These are phyloP conservation scores for Artibeus lituratus DNA, from an alignment of 2,797 vertebrate species.

Conservation along the genomic window DNA sequence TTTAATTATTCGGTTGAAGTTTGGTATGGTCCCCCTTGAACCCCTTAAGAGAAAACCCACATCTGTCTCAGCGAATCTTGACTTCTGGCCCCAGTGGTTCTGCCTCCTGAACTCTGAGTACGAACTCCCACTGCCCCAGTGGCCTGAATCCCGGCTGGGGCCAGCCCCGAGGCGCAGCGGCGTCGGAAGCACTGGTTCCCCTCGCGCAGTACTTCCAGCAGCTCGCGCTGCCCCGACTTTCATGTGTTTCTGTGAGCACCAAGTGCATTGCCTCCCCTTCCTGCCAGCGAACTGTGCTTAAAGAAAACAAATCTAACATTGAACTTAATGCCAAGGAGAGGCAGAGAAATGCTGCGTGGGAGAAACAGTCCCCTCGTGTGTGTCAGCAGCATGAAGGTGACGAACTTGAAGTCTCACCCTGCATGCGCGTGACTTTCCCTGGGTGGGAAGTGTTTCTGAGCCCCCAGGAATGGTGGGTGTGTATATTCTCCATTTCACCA, in stretches of 20 bases:
- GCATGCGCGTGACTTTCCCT: not conserved
- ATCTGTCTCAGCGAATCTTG: not conserved
- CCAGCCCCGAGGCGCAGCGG: not conserved
- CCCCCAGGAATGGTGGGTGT: not conserved
- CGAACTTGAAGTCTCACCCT: not conserved
- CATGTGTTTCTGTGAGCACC: not conserved
- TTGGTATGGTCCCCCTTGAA: not conserved
- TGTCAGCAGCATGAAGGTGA: constrained; percentile 55
- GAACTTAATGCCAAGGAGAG: constrained; percentile 44
- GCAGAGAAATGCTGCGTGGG: constrained; percentile 6
- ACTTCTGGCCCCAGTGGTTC: too few species aligned
- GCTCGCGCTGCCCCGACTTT: not conserved
- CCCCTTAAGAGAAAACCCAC: not conserved
- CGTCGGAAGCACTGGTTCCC: not conserved
- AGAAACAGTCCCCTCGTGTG: constrained; percentile 51
- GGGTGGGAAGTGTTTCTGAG: not conserved
- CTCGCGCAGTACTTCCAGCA: not conserved
- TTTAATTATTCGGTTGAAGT: not conserved
- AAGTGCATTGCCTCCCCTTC: constrained; percentile 10
- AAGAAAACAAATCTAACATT: constrained; percentile 43
- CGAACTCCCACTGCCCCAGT: accelerated
- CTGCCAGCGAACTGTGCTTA: constrained; percentile 6
- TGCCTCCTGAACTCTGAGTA: accelerated
- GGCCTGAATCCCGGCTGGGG: accelerated
- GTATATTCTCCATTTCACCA: not conserved